Conservation (phyloP, 2,113 vertebrate species). For the Rhadina sibilatrix region DNA sequence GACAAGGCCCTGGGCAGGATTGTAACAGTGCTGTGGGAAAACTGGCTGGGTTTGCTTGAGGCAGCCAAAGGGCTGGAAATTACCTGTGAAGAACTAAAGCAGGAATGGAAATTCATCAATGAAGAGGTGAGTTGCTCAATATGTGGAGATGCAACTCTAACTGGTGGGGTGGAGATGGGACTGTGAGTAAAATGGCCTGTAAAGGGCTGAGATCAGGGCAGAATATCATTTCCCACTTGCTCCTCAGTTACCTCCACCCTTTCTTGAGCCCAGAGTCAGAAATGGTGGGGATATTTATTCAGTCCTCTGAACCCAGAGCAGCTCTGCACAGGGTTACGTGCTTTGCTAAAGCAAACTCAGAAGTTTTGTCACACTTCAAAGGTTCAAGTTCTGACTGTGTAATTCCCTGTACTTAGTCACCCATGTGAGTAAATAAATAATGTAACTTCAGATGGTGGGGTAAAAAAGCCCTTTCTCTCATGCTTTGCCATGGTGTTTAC, state of each 20-base stretch:
- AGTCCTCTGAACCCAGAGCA: neutral
- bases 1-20: neutral
- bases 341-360: neutral
- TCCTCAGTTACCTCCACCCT: neutral
- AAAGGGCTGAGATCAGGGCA: neutral
- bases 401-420: neutral
- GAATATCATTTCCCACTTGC: neutral
- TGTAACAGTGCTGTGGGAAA: conserved; percentile 70
- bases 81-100: conserved; percentile 72
- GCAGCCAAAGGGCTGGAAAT: conserved; percentile 67
- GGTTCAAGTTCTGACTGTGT: neutral
- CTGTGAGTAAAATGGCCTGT: neutral
- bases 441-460: neutral
- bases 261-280: neutral
- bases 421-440: neutral
- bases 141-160: no score
- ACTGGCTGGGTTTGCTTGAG: conserved; percentile 69
- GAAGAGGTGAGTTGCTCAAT: conserved; percentile 76
- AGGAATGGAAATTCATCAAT: conserved; percentile 84
- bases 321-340: neutral
- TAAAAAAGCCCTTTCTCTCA: neutral
- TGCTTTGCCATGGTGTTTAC: neutral
- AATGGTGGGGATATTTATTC: neutral
- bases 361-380: neutral
- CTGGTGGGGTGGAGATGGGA: neutral